Evolutionary conservation across 1,140 invertebrate genomes (phyloP).

Genomic region (Chironomus striatipennis): DNA sequence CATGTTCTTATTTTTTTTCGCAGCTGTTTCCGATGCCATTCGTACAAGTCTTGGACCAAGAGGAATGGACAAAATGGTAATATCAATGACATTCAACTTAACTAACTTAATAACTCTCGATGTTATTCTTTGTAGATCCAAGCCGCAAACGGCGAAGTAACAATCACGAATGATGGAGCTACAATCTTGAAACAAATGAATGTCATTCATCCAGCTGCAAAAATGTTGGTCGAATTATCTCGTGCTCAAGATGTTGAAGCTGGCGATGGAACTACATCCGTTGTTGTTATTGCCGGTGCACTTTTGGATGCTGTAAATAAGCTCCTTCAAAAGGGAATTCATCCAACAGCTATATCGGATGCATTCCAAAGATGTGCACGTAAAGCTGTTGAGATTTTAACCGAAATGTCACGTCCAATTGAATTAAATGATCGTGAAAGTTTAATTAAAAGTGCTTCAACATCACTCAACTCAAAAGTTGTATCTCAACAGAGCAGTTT

Average conservation of each 20-base stretch:
- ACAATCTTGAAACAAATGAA: constrained; percentile 99
- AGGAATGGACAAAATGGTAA: constrained; percentile 99
- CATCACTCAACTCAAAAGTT: constrained; percentile 97
- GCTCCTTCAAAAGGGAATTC: constrained; percentile 87
- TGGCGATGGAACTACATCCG: constrained; percentile 97
- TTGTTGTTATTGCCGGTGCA: constrained; percentile 93
- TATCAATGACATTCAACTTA: too few relatives aligned
- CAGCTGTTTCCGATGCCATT: constrained; percentile 97
- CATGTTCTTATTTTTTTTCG: constrained; percentile 37
- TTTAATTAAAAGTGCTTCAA: constrained; percentile 90
- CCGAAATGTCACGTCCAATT: constrained; percentile 75
- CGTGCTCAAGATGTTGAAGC: constrained; percentile 98
- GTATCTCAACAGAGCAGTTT: constrained; percentile 95
- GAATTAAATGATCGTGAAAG: constrained; percentile 81
- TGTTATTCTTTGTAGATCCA: constrained; percentile 66
- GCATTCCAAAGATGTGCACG: constrained; percentile 85
- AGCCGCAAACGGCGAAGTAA: constrained; percentile 93
- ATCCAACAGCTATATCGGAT: constrained; percentile 95
- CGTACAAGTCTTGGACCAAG: constrained; percentile 95
- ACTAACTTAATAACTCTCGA: too few relatives aligned
- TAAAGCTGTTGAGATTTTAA: constrained; percentile 81
- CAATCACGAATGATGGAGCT: constrained; percentile 99
- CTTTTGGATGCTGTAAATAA: constrained; percentile 91
- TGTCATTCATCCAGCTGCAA: constrained; percentile 96
- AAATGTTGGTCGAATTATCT: constrained; percentile 98